Base-by-base conservation (phyloP, 1,140 invertebrate species). In the Rhopalosiphum padi region DNA sequence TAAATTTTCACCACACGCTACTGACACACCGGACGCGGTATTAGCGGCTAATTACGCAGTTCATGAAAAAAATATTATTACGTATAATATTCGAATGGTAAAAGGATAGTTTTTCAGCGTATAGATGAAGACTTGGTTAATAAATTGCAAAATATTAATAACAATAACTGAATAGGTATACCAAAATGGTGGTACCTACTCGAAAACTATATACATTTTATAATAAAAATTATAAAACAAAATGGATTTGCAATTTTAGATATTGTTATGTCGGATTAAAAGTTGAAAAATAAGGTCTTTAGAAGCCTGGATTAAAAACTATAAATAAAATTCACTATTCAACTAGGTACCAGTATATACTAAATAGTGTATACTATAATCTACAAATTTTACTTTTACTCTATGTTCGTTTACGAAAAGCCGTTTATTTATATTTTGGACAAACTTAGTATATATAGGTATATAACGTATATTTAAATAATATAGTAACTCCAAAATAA, bases 1-100 rank as follows among this genome's bases (percentile, higher is more conserved):
- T 0, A 60, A 9, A 83, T 82, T 86, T 55, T 85, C 91, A 86
- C 91, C 91, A 93, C 91, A 93, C 91, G 91, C 91, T 93, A 93
- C 91, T 85, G 25, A 85, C 48, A 85, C 85, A 93, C 23, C 35
- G 91, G 77, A 93, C 91, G 91, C 48, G 82, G 91, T 93, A 86
- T 55, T 85, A 86, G 48, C 46, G 86, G 46, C 4, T 77, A 4
- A 18, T n/a, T 77, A 18, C n/a, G n/a, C 30, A 35, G 77, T 83
- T 83, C 77, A 2, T 2, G 60, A 77, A 77, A 77, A 30, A 77
- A 77, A 77, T 77, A n/a, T 77, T 30, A 68, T 68, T 77, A 77
- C 30, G 60, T 77, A 18, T 35, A 77, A 77, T 77, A 77, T 77
- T 77, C 60, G 15, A 77, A 77, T n/a, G 15, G 60, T 77, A 21